Evolutionary conservation across 2,797 vertebrate species (phyloP).

Genomic region (Poecile montanus): DNA sequence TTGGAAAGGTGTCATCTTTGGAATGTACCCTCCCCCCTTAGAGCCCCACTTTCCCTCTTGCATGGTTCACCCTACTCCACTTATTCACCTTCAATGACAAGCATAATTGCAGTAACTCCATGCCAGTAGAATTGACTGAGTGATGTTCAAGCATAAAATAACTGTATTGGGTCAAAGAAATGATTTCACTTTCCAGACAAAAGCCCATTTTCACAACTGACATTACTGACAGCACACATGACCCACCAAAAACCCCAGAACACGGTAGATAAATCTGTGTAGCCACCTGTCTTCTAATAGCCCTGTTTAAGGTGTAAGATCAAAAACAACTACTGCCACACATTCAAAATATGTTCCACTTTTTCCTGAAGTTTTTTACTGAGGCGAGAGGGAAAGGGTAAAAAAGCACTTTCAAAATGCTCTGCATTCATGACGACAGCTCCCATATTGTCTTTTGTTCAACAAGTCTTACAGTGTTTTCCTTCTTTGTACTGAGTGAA

Average conservation of each 20-base stretch:
- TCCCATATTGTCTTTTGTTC: background rate
- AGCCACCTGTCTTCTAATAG: conserved; percentile 13
- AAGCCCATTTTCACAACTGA: conserved; percentile 17
- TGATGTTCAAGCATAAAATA: background rate
- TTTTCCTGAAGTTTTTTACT: background rate
- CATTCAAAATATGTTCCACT: background rate
- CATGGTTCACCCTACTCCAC: background rate
- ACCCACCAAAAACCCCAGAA: conserved; percentile 28
- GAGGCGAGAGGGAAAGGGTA: rapidly evolving
- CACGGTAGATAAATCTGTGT: conserved; percentile 35
- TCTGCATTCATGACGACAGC: background rate
- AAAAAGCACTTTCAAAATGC: background rate
- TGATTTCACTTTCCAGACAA: background rate
- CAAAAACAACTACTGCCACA: background rate
- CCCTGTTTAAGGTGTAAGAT: background rate
- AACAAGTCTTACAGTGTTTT: background rate
- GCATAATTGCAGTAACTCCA: background rate
- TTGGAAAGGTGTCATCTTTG: background rate
- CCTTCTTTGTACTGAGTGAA: background rate
- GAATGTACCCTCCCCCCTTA: background rate
- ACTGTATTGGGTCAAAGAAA: background rate
- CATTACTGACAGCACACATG: conserved; percentile 5
- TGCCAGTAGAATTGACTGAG: background rate
- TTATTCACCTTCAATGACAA: background rate
- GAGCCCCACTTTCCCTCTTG: background rate